Evolutionary conservation across 2,888 invertebrate species (phyloP).

Genomic region (Cantharis flavilabris): DNA sequence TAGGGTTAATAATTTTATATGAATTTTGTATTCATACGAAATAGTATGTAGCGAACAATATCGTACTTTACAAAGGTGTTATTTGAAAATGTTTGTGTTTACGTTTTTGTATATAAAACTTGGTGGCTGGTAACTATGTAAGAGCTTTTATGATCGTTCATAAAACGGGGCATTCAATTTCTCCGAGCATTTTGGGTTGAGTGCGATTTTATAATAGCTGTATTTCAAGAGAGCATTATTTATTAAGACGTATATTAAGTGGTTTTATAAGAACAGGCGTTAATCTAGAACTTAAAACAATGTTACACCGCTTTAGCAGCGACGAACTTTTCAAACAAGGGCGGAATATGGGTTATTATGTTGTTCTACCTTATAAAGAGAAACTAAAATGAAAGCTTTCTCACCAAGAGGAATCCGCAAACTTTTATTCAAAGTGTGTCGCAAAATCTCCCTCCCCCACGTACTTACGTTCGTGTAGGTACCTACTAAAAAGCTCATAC

Average conservation of each 20-base stretch:
- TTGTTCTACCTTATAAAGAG: constrained; percentile 15
- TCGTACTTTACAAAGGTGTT: constrained; percentile 8
- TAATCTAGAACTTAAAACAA: constrained; percentile 40
- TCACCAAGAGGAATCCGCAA: constrained; percentile 17
- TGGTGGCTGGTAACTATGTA: constrained; percentile 25
- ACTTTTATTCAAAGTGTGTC: constrained; percentile 23
- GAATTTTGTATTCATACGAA: not conserved
- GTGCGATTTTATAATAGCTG: constrained; percentile 30
- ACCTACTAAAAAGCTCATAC: constrained; percentile 22
- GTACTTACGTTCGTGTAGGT: not conserved
- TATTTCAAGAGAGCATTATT: constrained; percentile 36
- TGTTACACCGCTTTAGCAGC: constrained; percentile 30
- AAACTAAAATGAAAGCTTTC: constrained; percentile 24
- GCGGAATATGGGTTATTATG: constrained; percentile 28
- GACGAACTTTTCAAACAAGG: constrained; percentile 25
- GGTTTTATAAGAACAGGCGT: constrained; percentile 39
- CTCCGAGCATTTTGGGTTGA: constrained; percentile 34
- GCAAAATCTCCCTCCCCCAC: not conserved
- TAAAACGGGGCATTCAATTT: constrained; percentile 46
- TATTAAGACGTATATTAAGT: constrained; percentile 45
- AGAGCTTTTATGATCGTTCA: constrained; percentile 41
- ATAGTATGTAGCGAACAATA: not conserved
- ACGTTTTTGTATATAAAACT: constrained; percentile 24
- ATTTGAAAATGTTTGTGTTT: constrained; percentile 19
- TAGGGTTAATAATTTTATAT: not conserved